Conservation (phyloP, 2,113 vertebrate species). For the Nothoprocta pentlandii region DNA sequence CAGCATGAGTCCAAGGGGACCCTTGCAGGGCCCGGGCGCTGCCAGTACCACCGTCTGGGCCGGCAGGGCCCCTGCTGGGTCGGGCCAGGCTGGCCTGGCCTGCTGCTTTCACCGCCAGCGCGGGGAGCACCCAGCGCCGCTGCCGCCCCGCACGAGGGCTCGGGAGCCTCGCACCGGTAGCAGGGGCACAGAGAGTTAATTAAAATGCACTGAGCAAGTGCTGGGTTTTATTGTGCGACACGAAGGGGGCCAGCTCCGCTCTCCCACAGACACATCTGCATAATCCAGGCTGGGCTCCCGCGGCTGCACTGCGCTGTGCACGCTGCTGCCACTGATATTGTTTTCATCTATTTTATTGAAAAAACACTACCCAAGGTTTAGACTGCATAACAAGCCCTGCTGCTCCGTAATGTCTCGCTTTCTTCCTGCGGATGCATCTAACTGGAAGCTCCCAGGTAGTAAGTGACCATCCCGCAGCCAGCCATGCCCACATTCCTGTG, state of each 20-base stretch:
- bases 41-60: rapidly evolving
- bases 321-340: neutral
- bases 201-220: constrained; percentile 26
- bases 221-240: constrained; percentile 27
- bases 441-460: neutral
- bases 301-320: neutral
- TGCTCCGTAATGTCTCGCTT: neutral
- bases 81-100: too few relatives aligned
- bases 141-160: neutral
- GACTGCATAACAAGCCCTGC: neutral
- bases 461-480: neutral
- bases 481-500: neutral
- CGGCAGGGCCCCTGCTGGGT: too few relatives aligned
- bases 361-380: neutral
- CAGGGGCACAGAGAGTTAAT: constrained; percentile 44
- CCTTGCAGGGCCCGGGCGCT: neutral
- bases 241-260: constrained; percentile 23
- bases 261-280: constrained; percentile 18
- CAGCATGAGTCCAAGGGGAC: rapidly evolving
- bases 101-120: neutral
- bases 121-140: neutral
- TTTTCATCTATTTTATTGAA: constrained; percentile 11
- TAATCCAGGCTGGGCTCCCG: constrained; percentile 23
- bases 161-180: constrained; percentile 47
- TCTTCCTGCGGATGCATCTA: neutral